Evolutionary conservation across 2,888 invertebrate genomes (phyloP), one percentile per base, ranked within the genome.

Genomic region (Anodontia alba): DNA sequence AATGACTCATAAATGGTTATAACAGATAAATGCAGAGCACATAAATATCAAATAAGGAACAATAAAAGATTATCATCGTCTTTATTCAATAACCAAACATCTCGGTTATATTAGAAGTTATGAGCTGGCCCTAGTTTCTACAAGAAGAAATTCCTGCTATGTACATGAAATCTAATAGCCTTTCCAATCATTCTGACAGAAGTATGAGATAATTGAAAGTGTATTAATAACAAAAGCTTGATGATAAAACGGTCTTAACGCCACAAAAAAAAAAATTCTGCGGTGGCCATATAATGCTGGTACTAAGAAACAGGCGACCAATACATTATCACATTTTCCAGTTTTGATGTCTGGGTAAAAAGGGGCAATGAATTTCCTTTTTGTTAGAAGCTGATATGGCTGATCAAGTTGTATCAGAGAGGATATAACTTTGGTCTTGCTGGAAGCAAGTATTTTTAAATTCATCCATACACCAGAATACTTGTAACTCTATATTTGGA

Each of bases 181-280:
- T 8, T 57, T 57, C 57, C 57, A 57, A 57, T 57, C 23, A 23
- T 23, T 23, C 29, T 23, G 57, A 57, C 57, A 57, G 57, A 57
- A 57, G 10, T 26, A 26, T 26, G 57, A 26, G 57, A 57, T 73
- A 78, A 78, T 69, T 78, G 78, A 20, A 26, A 42, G 68, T 31
- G 54, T 73, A 78, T 78, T 73, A 78, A 78, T 78, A 73, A 73
- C 67, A 73, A 46, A 57, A 49, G 73, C 23, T 36, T 23, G 73
- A 68, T 73, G 67, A 73, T 78, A 78, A 73, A 73, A 57, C 43
- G 51, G 42, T 42, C 54, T 73, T 51, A 71, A 78, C 43, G 36
- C 78, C 78, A 73, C 73, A 73, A 42, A 54, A 73, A 78, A 73
- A 17, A 73, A 78, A 73, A 17, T 46, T 73, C 73, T 68, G 73